Evolutionary conservation across 2,888 invertebrate genomes (phyloP).

Genomic region (Dromius quadrimaculatus): DNA sequence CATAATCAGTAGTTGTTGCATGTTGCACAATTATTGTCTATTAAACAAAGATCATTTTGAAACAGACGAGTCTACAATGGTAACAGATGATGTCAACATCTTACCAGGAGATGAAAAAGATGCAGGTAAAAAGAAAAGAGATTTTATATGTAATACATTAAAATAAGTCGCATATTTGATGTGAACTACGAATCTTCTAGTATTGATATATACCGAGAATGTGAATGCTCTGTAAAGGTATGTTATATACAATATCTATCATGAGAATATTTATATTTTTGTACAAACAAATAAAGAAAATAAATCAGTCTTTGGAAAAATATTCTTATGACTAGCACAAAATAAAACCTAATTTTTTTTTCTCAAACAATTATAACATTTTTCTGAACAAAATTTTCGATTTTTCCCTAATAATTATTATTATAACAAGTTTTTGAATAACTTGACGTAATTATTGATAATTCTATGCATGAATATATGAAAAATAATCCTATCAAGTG

Average conservation of each 20-base stretch:
- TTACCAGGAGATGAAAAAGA: not conserved
- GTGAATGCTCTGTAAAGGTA: not conserved
- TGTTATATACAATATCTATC: not conserved
- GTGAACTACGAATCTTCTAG: not conserved
- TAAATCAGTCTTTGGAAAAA: not conserved
- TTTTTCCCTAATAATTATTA: too few relatives aligned
- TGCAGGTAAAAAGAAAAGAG: not conserved
- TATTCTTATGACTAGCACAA: not conserved
- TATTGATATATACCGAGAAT: not conserved
- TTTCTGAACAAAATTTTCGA: too few relatives aligned
- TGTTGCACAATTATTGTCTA: conserved; percentile 39
- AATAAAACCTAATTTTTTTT: not conserved
- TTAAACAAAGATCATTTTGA: conserved; percentile 17
- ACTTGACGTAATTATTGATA: too few relatives aligned
- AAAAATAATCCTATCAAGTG: too few relatives aligned
- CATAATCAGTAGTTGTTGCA: conserved; percentile 38
- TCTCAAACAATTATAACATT: too few relatives aligned
- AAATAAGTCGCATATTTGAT: not conserved
- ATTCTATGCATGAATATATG: too few relatives aligned
- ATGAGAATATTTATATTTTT: not conserved
- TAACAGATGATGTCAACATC: not conserved
- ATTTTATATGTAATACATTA: not conserved
- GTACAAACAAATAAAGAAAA: not conserved
- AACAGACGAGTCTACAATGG: not conserved
- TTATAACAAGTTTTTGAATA: too few relatives aligned